phyloP scores from a whole-genome alignment of 2,113 vertebrate genomes.

The Pholis gunnellus region DNA sequence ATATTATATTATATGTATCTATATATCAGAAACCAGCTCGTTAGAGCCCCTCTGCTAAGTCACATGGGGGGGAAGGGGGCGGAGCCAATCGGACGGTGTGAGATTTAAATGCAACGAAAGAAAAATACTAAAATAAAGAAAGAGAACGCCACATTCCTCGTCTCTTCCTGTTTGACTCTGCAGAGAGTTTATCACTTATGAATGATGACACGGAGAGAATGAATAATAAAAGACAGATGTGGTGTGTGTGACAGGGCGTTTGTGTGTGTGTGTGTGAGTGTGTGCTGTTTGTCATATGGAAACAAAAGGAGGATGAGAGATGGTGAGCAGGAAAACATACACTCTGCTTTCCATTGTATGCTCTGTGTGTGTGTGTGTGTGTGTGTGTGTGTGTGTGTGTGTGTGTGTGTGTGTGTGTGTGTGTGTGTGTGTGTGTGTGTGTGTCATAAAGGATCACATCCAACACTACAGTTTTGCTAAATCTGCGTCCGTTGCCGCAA shows the following conservation, averaged over 20 bases:
- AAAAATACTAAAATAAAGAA: not conserved
- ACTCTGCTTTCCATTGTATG: no score
- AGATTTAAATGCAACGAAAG: not conserved
- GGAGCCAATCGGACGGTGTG: no score
- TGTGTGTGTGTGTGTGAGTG: slow-evolving; percentile 2
- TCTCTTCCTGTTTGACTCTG: slow-evolving; percentile 53
- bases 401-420: not conserved
- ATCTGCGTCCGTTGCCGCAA: slow-evolving; percentile 45
- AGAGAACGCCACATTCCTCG: slow-evolving; percentile 21
- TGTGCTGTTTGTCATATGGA: not conserved
- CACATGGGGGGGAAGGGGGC: no score
- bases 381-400: slow-evolving; percentile 7
- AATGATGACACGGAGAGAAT: slow-evolving; percentile 56
- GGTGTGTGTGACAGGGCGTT: not conserved
- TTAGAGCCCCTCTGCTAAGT: no score
- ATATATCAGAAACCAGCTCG: no score
- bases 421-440: slow-evolving; percentile 3
- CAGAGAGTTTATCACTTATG: slow-evolving; percentile 56
- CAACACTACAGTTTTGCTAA: slow-evolving; percentile 40
- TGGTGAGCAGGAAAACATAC: no score
- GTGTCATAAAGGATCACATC: slow-evolving; percentile 47
- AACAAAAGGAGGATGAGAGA: no score
- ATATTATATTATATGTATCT: no score
- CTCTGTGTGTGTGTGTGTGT: not conserved
- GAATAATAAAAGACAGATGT: slow-evolving; percentile 62